Evolutionary conservation across 2,888 invertebrate genomes (phyloP), one percentile per base, ranked within the genome.

Genomic region (Saturnia pavonia): DNA sequence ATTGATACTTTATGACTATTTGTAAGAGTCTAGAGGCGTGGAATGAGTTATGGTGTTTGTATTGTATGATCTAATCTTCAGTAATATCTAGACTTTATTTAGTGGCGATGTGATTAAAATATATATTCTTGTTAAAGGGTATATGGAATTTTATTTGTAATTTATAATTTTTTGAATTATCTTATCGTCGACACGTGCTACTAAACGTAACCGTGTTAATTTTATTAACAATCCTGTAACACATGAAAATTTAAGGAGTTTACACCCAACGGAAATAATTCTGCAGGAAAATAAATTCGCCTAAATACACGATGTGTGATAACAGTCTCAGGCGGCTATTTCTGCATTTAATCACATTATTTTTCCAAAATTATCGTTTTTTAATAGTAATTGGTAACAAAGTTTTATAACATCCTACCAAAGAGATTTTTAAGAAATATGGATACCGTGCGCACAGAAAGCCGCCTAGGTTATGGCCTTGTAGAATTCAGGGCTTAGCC

Each of bases 1-100:
- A 67, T 69, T 57, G 63, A 42, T 54, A 72, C 73, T 80, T 79
- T 77, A 78, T 75, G 80, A 74, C 74, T 79, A 72, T 80, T 78
- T 76, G 74, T 72, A 72, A 74, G 75, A 68, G 34, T 65, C 63
- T 51, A 54, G 22, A 48, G 40, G 27, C 22, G 42, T 67, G 25
- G 19, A 22, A n/a, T 22, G 66, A 16, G 45, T 66, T 40, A 22
- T 22, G 14, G 22, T 40, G 65, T n/a, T 34, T 19, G 27, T 34
- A 51, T 43, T 60, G 16, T 45, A 16, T 43, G 43, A 43, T 43
- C 51, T 43, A 14, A 70, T 54, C 14, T 43, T 57, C n/a, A 67
- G 48, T 22, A 67, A 70, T 57, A 67, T 67, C 57, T 67, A 57
- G 57, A 12, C 57, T 57, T 48, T 54, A 67, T 67, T 14, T 67